Evolutionary conservation across 2,797 vertebrate genomes (phyloP).

Genomic region (Propithecus perrieri): DNA sequence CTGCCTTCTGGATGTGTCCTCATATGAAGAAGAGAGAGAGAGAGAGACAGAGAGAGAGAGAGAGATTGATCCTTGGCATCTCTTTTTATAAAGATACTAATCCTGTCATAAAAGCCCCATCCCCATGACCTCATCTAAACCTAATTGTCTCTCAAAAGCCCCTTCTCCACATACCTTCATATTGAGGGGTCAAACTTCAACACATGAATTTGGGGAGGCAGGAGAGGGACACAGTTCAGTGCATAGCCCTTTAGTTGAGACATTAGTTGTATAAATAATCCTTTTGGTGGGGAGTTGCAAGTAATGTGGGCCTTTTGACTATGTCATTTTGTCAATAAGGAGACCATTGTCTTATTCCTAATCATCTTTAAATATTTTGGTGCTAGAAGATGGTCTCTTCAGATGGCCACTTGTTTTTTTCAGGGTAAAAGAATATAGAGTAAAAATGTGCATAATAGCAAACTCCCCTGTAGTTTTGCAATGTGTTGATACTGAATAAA

Average conservation of each 20-base stretch:
- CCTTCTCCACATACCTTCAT: neutral
- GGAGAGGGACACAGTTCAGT: neutral
- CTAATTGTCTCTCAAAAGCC: neutral
- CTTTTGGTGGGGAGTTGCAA: neutral
- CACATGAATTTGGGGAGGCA: neutral
- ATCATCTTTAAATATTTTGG: neutral
- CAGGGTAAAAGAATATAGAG: neutral
- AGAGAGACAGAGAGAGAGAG: neutral
- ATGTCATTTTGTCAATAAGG: neutral
- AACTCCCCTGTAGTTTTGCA: neutral
- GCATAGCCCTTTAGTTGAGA: neutral
- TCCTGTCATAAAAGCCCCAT: neutral
- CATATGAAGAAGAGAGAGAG: neutral
- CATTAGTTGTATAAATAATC: neutral
- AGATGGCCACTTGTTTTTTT: neutral
- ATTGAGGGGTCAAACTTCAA: neutral
- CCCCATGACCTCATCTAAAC: neutral
- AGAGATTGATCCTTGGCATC: neutral
- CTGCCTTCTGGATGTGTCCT: neutral
- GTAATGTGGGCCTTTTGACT: neutral
- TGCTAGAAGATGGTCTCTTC: neutral
- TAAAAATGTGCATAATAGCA: neutral
- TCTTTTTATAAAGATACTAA: neutral
- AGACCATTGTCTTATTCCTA: neutral
- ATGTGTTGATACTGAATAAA: neutral